These are phyloP conservation scores for Drosophila nigricruria DNA, from an alignment of 2,888 invertebrate species.

Conservation along the genomic window DNA sequence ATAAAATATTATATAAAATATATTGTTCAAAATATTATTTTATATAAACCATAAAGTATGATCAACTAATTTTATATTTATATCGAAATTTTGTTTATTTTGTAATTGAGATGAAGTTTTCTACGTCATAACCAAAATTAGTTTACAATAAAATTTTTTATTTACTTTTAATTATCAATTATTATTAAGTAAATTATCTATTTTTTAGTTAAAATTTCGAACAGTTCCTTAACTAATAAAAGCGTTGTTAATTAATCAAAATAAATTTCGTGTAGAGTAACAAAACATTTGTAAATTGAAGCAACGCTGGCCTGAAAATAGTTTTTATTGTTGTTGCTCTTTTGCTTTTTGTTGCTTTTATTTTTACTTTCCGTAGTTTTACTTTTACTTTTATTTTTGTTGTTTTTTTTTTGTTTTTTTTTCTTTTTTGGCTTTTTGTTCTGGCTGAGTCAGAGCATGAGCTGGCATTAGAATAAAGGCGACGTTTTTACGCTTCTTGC, in stretches of 20 bases:
- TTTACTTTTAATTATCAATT: neutral
- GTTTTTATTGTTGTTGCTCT: constrained; percentile 19
- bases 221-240: neutral
- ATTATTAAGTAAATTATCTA: too few relatives aligned
- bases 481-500: constrained; percentile 66
- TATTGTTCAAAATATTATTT: too few relatives aligned
- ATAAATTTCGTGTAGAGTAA: neutral
- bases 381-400: constrained; percentile 4
- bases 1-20: too few relatives aligned
- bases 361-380: constrained; percentile 1
- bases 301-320: constrained; percentile 3
- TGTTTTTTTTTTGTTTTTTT: neutral
- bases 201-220: neutral
- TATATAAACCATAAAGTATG: neutral
- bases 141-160: too few relatives aligned
- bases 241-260: neutral
- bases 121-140: too few relatives aligned
- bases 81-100: too few relatives aligned
- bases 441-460: constrained; percentile 62
- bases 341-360: constrained; percentile 7
- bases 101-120: too few relatives aligned
- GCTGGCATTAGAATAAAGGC: constrained; percentile 77
- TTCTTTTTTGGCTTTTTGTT: constrained; percentile 18
- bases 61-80: too few relatives aligned
- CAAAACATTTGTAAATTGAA: constrained; percentile 2